Percentiles rank a stretch among this genome's conserved stretches.
Evolutionary conservation across 1,140 invertebrate species (phyloP).

Genomic region (Holcopasites calliopsidis): DNA sequence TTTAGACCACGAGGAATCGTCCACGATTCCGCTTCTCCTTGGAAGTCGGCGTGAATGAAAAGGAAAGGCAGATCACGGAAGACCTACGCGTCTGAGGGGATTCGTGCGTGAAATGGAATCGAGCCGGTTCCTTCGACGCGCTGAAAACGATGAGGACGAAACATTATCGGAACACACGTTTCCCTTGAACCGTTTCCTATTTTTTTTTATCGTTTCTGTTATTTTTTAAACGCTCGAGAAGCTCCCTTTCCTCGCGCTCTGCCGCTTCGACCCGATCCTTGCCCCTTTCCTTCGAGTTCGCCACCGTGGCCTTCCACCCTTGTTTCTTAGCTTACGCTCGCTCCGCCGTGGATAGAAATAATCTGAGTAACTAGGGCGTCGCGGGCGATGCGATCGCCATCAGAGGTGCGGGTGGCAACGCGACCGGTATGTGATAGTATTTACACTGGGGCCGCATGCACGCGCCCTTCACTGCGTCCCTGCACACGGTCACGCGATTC

Average conservation of each 20-base stretch:
- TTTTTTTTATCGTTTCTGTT: neutral
- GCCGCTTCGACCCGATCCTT: neutral
- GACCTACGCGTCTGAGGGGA: slow-evolving; percentile 15
- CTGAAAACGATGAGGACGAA: slow-evolving; percentile 19
- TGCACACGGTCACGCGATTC: slow-evolving; percentile 95
- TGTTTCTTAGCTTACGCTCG: slow-evolving; percentile 19
- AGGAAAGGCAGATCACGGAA: no score
- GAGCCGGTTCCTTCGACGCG: slow-evolving; percentile 23
- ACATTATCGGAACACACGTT: slow-evolving; percentile 20
- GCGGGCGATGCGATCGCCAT: slow-evolving; percentile 81
- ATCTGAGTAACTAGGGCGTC: slow-evolving; percentile 71
- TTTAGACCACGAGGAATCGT: neutral
- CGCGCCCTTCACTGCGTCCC: slow-evolving; percentile 94
- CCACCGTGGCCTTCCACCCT: neutral
- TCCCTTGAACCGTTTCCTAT: neutral
- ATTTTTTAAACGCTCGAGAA: slow-evolving; percentile 11
- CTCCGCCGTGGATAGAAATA: slow-evolving; percentile 43
- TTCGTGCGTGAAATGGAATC: slow-evolving; percentile 47
- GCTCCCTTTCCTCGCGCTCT: neutral
- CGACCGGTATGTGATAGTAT: slow-evolving; percentile 95
- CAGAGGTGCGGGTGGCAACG: slow-evolving; percentile 87
- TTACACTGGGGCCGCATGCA: slow-evolving; percentile 94
- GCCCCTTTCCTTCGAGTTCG: neutral
- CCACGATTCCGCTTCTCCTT: neutral
- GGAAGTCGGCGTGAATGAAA: no score